Conservation (phyloP, 2,888 invertebrate genomes). For the Drosophila pseudotakahashii region DNA sequence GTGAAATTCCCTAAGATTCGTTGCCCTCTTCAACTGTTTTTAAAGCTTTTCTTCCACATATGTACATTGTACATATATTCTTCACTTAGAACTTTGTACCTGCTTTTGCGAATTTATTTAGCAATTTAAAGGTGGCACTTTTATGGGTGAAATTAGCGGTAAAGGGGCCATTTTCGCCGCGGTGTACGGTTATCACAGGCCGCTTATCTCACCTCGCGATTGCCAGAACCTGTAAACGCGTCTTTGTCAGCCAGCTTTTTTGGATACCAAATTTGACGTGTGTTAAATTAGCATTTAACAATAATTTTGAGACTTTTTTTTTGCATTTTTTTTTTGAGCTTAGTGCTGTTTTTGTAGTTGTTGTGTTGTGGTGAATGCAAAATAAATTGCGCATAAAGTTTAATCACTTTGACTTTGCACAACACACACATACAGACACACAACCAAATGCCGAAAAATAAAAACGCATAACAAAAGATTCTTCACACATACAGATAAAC, state of each 20-base stretch:
- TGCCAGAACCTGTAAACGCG: slow-evolving; percentile 29
- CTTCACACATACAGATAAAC: slow-evolving; percentile 34
- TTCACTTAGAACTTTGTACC: not conserved
- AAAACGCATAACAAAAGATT: slow-evolving; percentile 78
- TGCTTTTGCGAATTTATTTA: not conserved
- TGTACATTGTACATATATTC: not conserved
- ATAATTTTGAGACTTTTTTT: slow-evolving; percentile 47
- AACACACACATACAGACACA: slow-evolving; percentile 33
- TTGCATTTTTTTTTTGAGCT: slow-evolving; percentile 17
- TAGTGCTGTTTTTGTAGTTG: slow-evolving; percentile 40
- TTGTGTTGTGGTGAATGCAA: slow-evolving; percentile 72
- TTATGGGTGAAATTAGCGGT: not conserved
- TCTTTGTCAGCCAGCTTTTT: slow-evolving; percentile 12
- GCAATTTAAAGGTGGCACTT: not conserved
- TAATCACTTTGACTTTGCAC: slow-evolving; percentile 81
- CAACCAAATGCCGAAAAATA: slow-evolving; percentile 62
- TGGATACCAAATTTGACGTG: slow-evolving; percentile 23
- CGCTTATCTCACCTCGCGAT: slow-evolving; percentile 21
- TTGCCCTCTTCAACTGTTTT: not conserved
- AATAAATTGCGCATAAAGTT: slow-evolving; percentile 83
- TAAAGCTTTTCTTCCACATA: not conserved
- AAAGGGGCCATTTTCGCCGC: not conserved
- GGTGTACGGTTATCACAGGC: slow-evolving; percentile 18
- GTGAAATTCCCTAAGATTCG: not conserved
- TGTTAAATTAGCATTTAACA: slow-evolving; percentile 59